Evolutionary conservation across 2,113 vertebrate species (phyloP), one percentile per base, ranked within the genome.

Genomic region (Cariama cristata): DNA sequence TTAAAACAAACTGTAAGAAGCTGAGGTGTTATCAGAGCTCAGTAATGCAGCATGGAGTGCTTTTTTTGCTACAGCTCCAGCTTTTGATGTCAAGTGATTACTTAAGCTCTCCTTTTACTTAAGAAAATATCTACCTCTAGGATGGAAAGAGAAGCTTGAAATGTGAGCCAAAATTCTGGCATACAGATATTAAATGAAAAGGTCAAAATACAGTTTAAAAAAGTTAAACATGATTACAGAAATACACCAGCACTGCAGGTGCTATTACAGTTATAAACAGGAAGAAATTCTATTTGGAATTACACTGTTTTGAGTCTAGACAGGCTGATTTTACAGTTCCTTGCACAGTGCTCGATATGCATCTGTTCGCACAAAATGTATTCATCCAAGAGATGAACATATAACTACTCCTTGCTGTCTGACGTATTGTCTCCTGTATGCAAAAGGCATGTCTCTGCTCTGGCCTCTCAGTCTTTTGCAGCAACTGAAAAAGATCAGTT

Each of bases 371-470:
- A 38, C 82, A 32, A 10, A 32, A 10, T 11, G 45, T 72, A n/a
- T 59, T 79, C 14, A 14, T 69, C 64, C n/a, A n/a, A n/a, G n/a
- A n/a, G 68, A 20, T 73, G 21, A 58, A 35, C 32, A 14, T 0
- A 0, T 42, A 60, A n/a, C 27, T 79, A 7, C 19, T 63, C 0
- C 47, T 53, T 55, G 28, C 26, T 89, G 53, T 35, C 33, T 91
- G 63, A n/a, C 8, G 1, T 80, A 5, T 16, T 72, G 5, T 10
- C 23, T 79, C n/a, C 22, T 8, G 3, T 27, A 12, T 33, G 64
- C 30, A 63, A 33, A 74, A 67, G 30, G 1, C 13, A 21, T 1
- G 1, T 1, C 0, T 17, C 10, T 68, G 4, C 44, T 66, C 12
- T 62, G 45, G 17, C 30, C 33, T 79, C 14, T 32, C 7, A 50